Evolutionary conservation across 2,797 vertebrate species (phyloP), one percentile per base, ranked within the genome.

Genomic region (Lithobates sylvaticus): DNA sequence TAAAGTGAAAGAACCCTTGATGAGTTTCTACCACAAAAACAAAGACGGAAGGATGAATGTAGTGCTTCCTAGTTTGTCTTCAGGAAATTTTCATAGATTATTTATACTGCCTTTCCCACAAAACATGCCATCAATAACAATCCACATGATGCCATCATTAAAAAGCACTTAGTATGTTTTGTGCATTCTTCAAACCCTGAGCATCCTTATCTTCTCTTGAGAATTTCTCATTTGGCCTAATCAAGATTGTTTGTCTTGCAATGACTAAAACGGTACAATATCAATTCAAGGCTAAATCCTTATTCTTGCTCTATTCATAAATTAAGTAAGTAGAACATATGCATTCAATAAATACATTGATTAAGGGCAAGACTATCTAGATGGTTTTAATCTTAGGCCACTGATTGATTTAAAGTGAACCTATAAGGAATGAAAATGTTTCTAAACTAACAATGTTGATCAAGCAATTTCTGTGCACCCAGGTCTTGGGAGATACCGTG

Each of bases 171-270:
- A 68, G 39, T 68, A 69, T 79, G 64, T 79, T 29, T 47, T 16
- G 18, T 29, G 15, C 7, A 7, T 67, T 2, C n/a, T 44, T 23
- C 36, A 39, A 29, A 47, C 18, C 16, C 0, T 54, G 50, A 54
- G 44, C 3, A 10, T 47, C 44, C 5, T 54, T 54, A 15, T 13
- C 16, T 15, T 50, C 12, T 50, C 16, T 44, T 67, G n/a, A 58
- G 47, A 23, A 69, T 36, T 84, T 77, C 74, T 44, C 65, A 26
- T 70, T n/a, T 36, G 42, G 29, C 0, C 61, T 29, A 21, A 84
- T 84, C 47, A 84, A 68, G 69, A 70, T 58, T 39, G 65, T 70
- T 84, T 61, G 64, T 77, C 23, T 70, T 54, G 39, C 34, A 64
- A 58, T 42, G 36, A 73, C 32, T 16, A 21, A 12, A 73, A 26